Evolutionary conservation across 1,140 invertebrate genomes (phyloP).

Genomic region (Anastatus disparis): DNA sequence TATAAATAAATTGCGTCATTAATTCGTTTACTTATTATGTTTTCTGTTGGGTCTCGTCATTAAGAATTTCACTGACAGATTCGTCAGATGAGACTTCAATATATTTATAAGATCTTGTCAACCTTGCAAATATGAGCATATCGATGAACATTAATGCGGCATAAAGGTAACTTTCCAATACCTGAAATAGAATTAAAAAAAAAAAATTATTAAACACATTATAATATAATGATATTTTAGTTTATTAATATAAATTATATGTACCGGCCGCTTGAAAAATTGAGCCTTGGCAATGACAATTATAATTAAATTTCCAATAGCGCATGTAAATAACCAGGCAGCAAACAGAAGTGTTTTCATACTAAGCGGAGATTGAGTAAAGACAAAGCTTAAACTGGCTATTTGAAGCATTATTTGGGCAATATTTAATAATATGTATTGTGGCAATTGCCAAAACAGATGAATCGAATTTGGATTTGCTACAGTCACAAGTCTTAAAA

Average conservation of each 20-base stretch:
- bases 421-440: constrained; percentile 87
- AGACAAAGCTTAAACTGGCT: constrained; percentile 92
- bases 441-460: constrained; percentile 87
- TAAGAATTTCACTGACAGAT: neutral
- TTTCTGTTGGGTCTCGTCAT: too few relatives aligned
- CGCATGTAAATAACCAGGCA: constrained; percentile 88
- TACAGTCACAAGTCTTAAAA: constrained; percentile 60
- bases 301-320: constrained; percentile 91
- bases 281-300: constrained; percentile 83
- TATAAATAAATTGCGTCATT: too few relatives aligned
- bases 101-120: constrained; percentile 81
- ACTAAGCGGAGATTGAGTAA: constrained; percentile 86
- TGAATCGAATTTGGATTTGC: constrained; percentile 78
- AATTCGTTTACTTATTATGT: too few relatives aligned
- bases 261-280: constrained; percentile 74
- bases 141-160: constrained; percentile 85
- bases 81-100: constrained; percentile 50
- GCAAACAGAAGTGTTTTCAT: constrained; percentile 95
- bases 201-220: neutral
- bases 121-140: constrained; percentile 82
- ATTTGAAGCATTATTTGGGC: constrained; percentile 90
- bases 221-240: neutral
- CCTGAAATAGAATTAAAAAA: constrained; percentile 67
- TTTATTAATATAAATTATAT: neutral
- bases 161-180: constrained; percentile 89